Base-by-base conservation (phyloP, 1,140 invertebrate genomes). In the Dreissena polymorpha region DNA sequence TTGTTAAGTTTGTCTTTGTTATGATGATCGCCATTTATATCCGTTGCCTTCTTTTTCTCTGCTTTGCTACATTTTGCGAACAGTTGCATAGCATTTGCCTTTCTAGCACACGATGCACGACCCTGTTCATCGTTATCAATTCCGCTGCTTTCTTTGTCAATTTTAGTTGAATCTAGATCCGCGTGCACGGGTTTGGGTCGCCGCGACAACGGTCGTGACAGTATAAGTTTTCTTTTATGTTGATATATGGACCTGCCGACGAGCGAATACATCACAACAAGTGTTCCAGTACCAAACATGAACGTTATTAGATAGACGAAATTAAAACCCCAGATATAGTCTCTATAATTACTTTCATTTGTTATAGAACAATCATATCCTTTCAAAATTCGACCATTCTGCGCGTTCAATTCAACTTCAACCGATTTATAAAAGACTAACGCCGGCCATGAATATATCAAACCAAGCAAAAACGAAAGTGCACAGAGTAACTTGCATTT, bases 401-500 rank as follows among this genome's bases (percentile, higher is more conserved):
- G n/a, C 25, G 57, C 25, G n/a, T 25, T 53, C 39, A 75, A 13
- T 10, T 75, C 39, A 10, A 75, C 73, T 16, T 57, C n/a, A 14
- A 63, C 57, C 14, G 57, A 53, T 10, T 57, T 63, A 39, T 63
- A 64, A 53, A 75, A 75, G 12, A 75, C 21, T 10, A 63, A 16
- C n/a, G 57, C 23, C 21, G 73, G 73, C 73, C 73, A 75, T 12
- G 73, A 57, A 23, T 60, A 64, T 10, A 75, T 18, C 29, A 75
- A 53, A 39, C 53, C 53, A 13, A 25, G 10, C 57, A 63, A 57
- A 14, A 63, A 27, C 14, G 53, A 23, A 18, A 57, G 1, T 7
- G 23, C 57, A 29, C 73, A 75, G n/a, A 57, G 53, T n/a, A 75
- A n/a, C 39, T 75, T 75, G n/a, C 53, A 55, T 50, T 71, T n/a